Evolutionary conservation across 2,888 invertebrate species (phyloP).

Genomic region (Drosophila atripex): DNA sequence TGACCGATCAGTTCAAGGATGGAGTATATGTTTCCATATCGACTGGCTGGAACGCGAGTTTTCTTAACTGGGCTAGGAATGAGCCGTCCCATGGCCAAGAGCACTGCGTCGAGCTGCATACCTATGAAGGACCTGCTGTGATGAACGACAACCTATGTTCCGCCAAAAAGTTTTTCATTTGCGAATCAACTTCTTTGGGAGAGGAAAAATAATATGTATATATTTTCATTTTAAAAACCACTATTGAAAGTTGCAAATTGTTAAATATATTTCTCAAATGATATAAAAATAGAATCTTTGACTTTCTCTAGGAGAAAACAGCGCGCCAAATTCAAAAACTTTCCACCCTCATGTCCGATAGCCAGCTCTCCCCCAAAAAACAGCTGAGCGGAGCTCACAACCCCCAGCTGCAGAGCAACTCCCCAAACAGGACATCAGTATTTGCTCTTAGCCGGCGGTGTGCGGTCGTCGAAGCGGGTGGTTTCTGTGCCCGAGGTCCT

Average conservation of each 20-base stretch:
- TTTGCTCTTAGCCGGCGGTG: constrained; percentile 33
- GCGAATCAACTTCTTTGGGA: constrained; percentile 6
- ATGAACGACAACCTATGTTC: constrained; percentile 26
- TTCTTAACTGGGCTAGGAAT: constrained; percentile 15
- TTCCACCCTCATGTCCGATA: constrained; percentile 12
- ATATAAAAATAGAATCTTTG: background rate
- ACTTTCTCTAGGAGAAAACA: background rate
- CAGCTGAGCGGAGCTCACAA: constrained; percentile 28
- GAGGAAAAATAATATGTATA: background rate
- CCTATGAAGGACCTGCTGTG: background rate
- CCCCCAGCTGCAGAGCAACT: constrained; percentile 4
- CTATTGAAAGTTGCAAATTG: too few relatives aligned
- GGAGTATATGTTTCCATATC: constrained; percentile 18
- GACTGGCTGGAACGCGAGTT: constrained; percentile 2
- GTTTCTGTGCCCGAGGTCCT: constrained; percentile 8
- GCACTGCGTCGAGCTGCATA: constrained; percentile 1
- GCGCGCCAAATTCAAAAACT: constrained; percentile 10
- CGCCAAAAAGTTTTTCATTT: constrained; percentile 1
- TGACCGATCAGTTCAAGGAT: constrained; percentile 21
- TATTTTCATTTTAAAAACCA: background rate
- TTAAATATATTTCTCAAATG: background rate
- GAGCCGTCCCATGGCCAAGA: constrained; percentile 15
- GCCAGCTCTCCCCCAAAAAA: constrained; percentile 11
- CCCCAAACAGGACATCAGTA: constrained; percentile 26
- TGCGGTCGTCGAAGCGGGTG: constrained; percentile 29